Evolutionary conservation across 2,888 invertebrate species (phyloP), one percentile per base, ranked within the genome.

Genomic region (Cephus nigrinus): DNA sequence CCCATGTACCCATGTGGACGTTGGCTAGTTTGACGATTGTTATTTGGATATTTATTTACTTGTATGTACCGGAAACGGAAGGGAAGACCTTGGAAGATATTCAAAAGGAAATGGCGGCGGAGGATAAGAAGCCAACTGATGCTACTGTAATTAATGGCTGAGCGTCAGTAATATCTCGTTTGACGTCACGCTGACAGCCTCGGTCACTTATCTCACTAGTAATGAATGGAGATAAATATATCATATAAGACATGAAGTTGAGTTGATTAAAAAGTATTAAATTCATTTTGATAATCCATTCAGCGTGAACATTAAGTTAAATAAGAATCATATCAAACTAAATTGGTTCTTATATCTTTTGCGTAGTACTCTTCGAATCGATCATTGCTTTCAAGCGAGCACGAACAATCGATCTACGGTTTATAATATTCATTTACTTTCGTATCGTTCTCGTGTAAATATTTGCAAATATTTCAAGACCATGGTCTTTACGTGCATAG

Each of bases 31-130:
- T 90, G 79, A 90, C 90, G 23, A 80, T 85, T 75, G n/a, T 90
- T 76, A 77, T 90, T 73, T 91, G 89, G 89, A 79, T 89, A 34
- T 80, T 88, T 69, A 89, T 90, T 80, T 91, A 90, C 82, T 80
- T 87, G 71, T 90, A 86, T 82, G 89, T 91, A 68, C 90, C 90
- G 23, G 91, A 91, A 80, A 91, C 91, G 30, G 91, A 91, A 80
- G 91, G 91, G 75, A 91, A 90, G 80, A 90, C 87, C 80, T 86
- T 91, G 83, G 90, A 90, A 80, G 88, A 91, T 82, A 89, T 91
- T 86, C 88, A 91, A 78, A 83, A 86, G 78, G 86, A 87, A 75
- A 82, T 91, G 73, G 83, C 84, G 74, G 82, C 83, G 33, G 84
- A 84, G 30, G 30, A 23, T 15, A 75, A 69, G 12, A 71, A 79